A percentile compares a stretch with the other conserved stretches of the same genome.
phyloP scores from a whole-genome alignment of 2,113 vertebrate genomes.

The Neodontobutis hainanensis region DNA sequence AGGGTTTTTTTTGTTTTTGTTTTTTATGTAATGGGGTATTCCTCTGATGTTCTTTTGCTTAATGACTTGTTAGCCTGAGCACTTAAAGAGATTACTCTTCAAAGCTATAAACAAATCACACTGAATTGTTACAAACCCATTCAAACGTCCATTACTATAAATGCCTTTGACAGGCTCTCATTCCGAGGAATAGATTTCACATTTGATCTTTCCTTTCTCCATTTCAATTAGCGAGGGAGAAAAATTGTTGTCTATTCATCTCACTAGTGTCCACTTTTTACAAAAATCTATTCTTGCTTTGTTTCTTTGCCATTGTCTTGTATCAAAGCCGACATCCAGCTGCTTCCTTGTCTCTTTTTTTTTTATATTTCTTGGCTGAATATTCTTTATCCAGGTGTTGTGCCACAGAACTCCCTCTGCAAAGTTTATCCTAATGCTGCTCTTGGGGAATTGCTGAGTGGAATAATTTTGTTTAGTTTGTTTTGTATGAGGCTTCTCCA shows the following conservation, averaged over 20 bases:
- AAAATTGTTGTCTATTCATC: slow-evolving; percentile 12
- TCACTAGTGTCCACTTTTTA: not conserved
- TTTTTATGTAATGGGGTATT: not conserved
- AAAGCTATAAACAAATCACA: not conserved
- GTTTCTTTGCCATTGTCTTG: not conserved
- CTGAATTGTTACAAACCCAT: not conserved
- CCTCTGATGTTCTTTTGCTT: not conserved
- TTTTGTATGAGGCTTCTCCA: slow-evolving; percentile 1
- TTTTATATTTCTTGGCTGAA: slow-evolving; percentile 1
- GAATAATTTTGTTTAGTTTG: not conserved
- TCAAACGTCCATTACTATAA: not conserved
- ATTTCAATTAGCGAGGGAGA: not conserved
- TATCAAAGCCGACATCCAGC: slow-evolving; percentile 33
- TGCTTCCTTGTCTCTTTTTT: slow-evolving; percentile 12
- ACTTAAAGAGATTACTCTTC: not conserved
- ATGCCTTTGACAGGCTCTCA: not conserved
- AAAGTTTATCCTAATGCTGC: slow-evolving; percentile 1
- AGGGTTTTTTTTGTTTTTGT: too few relatives aligned
- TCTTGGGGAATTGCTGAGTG: not conserved
- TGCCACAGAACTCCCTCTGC: not conserved
- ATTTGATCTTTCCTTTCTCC: not conserved
- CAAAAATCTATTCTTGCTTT: slow-evolving; percentile 1
- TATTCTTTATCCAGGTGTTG: not conserved
- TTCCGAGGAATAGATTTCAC: not conserved
- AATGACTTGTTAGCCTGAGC: not conserved